Evolutionary conservation across 2,113 vertebrate genomes (phyloP), one percentile per base, ranked within the genome.

Genomic region (Scomber japonicus): DNA sequence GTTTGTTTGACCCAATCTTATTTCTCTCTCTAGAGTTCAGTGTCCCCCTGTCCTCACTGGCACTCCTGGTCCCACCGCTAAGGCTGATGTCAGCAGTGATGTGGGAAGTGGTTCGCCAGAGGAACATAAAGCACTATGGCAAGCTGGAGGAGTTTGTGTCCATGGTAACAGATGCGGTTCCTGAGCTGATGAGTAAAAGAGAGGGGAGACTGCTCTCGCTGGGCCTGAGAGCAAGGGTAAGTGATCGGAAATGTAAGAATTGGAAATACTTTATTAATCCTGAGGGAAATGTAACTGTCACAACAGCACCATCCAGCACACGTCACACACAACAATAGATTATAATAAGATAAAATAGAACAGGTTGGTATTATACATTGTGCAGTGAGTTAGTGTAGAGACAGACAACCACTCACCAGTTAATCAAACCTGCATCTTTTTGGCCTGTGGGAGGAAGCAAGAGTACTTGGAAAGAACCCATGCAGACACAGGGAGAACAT

Each of bases 191-290:
- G 82, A 95, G 91, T 68, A 95, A 94, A 88, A 93, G 95, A 48
- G 96, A 97, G 80, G 93, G 94, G 4, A 92, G 94, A 11, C 95
- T 96, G n/a, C 91, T 97, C 15, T 94, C 95, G 53, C 80, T 97
- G 79, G 96, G 96, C 4, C 91, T 97, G 17, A 94, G 95, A 78
- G 96, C 96, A 27, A 95, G 96, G 93, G 96, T 97, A 90, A 88
- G 93, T 66, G 12, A 40, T 9, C 35, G 6, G 35, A 40, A 40
- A 40, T 40, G 6, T 40, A 6, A 7, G 31, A 35, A 35, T 5
- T 5, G 7, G 31, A 35, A 35, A 35, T 5, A 6, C 31, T 35
- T 35, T 6, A 35, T 35, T 35, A 8, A 35, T 35, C 31, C 31
- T 5, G 31, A 35, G 31, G 31, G 31, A 35, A 35, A 35, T 35